Evolutionary conservation across 2,113 vertebrate species (phyloP), one percentile per base, ranked within the genome.

Genomic region (Formicarius rufipectus): DNA sequence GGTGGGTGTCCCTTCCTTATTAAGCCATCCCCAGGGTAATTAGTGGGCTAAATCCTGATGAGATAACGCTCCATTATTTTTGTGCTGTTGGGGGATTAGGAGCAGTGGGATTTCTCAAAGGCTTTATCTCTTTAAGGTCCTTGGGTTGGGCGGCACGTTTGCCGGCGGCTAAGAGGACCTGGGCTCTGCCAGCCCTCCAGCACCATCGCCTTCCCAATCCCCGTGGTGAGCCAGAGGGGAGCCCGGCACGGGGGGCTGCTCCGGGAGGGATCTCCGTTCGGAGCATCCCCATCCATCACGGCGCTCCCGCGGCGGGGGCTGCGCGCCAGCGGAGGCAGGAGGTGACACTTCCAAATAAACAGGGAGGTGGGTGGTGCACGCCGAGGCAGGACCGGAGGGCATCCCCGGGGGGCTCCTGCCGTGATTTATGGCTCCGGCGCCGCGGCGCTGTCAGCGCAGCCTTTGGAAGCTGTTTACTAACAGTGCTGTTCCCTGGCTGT

Each of bases 51-150:
- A 82, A 62, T 83, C 95, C 77, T 89, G 96, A 96, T 85, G 95
- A 95, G 96, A 95, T 96, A 95, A 95, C 25, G 53, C 87, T 87
- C 87, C 74, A 69, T 95, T 96, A 95, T 92, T 95, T 96, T 95
- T 40, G 94, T 89, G 91, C 89, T 86, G 0, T 71, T 30, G 89
- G 68, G 89, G 95, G 95, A 97, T 97, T 97, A 96, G 96, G 87
- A 85, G 91, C 89, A 53, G 87, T 18, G 87, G 92, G 94, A 95
- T 97, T 96, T 96, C 89, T 95, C 88, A 27, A 60, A 28, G 49
- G 82, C 74, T 93, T 97, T 94, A 90, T 92, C 87, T 49, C 30
- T 3, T 84, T 95, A 40, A 44, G 71, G 35, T 55, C 67, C 50
- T 17, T 42, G 80, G 66, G 77, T 76, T 40, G 72, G 4, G 1